Base-by-base conservation (phyloP, 2,888 invertebrate species). In the Camptogramma bilineatum region DNA sequence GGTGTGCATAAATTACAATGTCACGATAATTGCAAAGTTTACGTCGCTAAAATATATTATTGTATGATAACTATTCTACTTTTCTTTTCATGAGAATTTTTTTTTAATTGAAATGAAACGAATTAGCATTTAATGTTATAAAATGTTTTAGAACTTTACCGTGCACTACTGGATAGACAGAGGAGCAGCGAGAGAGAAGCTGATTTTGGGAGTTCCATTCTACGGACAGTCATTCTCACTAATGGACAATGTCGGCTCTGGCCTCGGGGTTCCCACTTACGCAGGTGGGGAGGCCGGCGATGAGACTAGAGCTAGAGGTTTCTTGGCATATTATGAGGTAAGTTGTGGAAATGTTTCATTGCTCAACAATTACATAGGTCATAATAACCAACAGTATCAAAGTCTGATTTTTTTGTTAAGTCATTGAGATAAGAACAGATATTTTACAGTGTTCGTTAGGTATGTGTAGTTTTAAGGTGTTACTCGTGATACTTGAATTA, bases 211-310 rank as follows among this genome's bases (percentile, higher is more conserved):
- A 13, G 95, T 97, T 89, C 98, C 98, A 0, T 95, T 97, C 93
- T 98, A 98, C 77, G 98, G 98, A 0, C 98, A 98, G 81, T 97
- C 97, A 0, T 98, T 98, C 87, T 96, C 97, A 0, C 85, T 98
- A 59, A 95, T 96, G 17, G 96, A 97, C 71, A 89, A 87, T 34
- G 92, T 93, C 8, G 94, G 95, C 51, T 89, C 89, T 59, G 96
- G 95, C 0, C 87, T 98, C 3, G 97, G 97, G 77, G 95, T 95
- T 0, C 95, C 96, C 0, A 95, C 97, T 0, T 97, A 97, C 75
- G 97, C 98, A 0, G 97, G 97, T 0, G 98, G 98, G 0, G 97
- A 97, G 83, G 97, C 97, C 0, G 98, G 98, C 0, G 97, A 97
- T 75, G 97, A 96, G 57, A 98, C 98, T 0, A 94, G 97, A 79